phyloP scores from a whole-genome alignment of 2,797 vertebrate genomes.

The Aeoliscus strigatus region DNA sequence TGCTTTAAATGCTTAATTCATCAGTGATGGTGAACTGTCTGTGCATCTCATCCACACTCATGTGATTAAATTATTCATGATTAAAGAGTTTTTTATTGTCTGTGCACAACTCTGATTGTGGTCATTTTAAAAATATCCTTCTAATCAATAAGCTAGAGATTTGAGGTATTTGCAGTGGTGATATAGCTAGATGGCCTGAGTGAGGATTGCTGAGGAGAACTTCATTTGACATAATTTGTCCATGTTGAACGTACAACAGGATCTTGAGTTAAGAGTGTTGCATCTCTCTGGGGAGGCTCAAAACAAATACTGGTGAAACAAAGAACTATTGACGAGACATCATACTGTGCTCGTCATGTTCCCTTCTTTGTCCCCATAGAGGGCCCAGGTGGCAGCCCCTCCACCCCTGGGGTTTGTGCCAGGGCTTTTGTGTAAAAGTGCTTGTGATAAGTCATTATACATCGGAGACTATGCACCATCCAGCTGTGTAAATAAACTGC shows the following conservation, averaged over 20 bases:
- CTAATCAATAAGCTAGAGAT: conserved; percentile 22
- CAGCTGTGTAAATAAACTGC: no score
- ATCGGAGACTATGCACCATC: no score
- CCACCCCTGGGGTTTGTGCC: no score
- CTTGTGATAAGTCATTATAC: no score
- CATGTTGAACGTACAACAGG: no score
- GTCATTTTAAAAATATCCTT: conserved; percentile 30
- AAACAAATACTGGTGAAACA: background rate
- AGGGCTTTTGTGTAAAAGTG: no score
- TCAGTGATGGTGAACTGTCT: conserved; percentile 18
- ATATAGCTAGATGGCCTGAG: conserved; percentile 28
- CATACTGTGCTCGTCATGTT: no score
- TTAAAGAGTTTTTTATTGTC: conserved; percentile 59
- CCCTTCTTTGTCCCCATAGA: no score
- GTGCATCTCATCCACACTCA: no score
- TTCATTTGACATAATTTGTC: conserved; percentile 44
- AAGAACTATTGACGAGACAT: no score
- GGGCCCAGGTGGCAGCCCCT: no score
- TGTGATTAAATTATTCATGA: conserved; percentile 47
- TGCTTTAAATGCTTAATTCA: background rate
- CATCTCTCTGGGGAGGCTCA: conserved; percentile 8
- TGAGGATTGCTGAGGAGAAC: conserved; percentile 16
- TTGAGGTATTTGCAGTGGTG: conserved; percentile 17
- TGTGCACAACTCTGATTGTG: conserved; percentile 31
- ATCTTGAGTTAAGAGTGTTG: conserved; percentile 1